A percentile compares a stretch with the other conserved stretches of the same genome.
These are phyloP conservation scores for Apeltes quadracus DNA, from an alignment of 2,113 vertebrate genomes.

Conservation along the genomic window DNA sequence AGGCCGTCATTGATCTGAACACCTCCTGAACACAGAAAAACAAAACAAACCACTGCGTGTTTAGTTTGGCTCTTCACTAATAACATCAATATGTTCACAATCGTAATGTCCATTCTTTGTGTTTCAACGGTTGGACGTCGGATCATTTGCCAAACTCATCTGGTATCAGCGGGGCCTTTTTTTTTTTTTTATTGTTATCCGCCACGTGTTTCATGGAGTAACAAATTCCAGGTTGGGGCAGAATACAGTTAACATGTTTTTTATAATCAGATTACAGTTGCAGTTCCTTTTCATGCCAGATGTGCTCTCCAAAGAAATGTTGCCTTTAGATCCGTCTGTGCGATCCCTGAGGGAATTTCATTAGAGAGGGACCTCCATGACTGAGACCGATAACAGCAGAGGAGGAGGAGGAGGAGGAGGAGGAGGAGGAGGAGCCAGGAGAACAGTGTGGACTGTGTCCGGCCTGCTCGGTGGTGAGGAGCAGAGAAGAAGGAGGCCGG, in stretches of 20 bases:
- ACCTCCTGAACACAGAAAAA: slow-evolving; percentile 42
- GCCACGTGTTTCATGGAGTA: background rate
- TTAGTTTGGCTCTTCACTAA: no score
- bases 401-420: slow-evolving; percentile 35
- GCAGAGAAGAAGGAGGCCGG: background rate
- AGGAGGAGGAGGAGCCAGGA: slow-evolving; percentile 27
- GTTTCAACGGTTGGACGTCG: background rate
- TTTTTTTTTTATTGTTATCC: slow-evolving; percentile 6
- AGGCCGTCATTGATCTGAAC: slow-evolving; percentile 36
- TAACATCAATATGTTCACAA: no score
- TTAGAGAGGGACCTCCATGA: slow-evolving; percentile 61
- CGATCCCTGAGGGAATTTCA: slow-evolving; percentile 65
- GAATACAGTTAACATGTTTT: slow-evolving; percentile 27
- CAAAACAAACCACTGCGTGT: slow-evolving; percentile 48
- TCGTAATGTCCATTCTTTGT: no score
- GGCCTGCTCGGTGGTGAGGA: slow-evolving; percentile 34
- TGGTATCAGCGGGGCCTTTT: background rate
- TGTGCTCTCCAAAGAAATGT: slow-evolving; percentile 37
- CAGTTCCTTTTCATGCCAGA: slow-evolving; percentile 38
- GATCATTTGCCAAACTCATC: background rate
- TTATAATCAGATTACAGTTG: slow-evolving; percentile 43
- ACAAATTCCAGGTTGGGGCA: slow-evolving; percentile 9
- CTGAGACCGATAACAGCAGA: slow-evolving; percentile 52
- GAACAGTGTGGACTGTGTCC: slow-evolving; percentile 57
- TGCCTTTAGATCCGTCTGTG: slow-evolving; percentile 45